Evolutionary conservation across 2,113 vertebrate species (phyloP).

Genomic region (Benitochromis conjunctus): DNA sequence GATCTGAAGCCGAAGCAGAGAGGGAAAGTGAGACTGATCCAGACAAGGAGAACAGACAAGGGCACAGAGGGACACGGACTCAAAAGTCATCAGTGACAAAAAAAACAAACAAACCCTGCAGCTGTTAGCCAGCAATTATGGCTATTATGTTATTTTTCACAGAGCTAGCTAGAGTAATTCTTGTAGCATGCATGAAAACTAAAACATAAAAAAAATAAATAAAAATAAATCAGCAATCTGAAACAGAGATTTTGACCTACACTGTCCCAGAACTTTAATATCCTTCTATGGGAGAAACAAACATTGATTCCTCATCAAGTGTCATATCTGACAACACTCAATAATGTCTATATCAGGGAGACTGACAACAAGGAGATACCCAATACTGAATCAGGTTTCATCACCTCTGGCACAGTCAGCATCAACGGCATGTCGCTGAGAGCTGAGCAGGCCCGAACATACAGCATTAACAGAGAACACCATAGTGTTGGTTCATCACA

Average conservation of each 20-base stretch:
- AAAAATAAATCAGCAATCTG: neutral
- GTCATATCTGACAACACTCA: slow-evolving; percentile 54
- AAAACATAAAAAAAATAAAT: neutral
- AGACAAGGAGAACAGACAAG: slow-evolving; percentile 26
- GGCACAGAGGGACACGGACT: neutral
- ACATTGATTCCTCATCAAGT: slow-evolving; percentile 48
- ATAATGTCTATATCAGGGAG: slow-evolving; percentile 46
- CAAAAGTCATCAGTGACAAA: neutral
- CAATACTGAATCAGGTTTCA: slow-evolving; percentile 49
- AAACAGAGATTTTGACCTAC: neutral
- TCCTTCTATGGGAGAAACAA: neutral
- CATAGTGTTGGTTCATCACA: slow-evolving; percentile 20
- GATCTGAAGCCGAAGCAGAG: slow-evolving; percentile 38
- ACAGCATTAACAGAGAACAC: slow-evolving; percentile 25
- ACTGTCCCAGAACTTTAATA: neutral
- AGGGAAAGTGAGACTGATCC: slow-evolving; percentile 27
- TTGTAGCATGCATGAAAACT: neutral
- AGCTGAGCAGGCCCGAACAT: neutral
- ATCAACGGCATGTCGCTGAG: slow-evolving; percentile 5
- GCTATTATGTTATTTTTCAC: neutral
- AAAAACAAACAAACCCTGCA: neutral
- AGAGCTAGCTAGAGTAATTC: neutral
- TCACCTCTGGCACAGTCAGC: slow-evolving; percentile 26
- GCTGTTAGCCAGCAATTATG: neutral
- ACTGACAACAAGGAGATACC: slow-evolving; percentile 45